Evolutionary conservation across 2,113 vertebrate species (phyloP).

Genomic region (Pica pica): DNA sequence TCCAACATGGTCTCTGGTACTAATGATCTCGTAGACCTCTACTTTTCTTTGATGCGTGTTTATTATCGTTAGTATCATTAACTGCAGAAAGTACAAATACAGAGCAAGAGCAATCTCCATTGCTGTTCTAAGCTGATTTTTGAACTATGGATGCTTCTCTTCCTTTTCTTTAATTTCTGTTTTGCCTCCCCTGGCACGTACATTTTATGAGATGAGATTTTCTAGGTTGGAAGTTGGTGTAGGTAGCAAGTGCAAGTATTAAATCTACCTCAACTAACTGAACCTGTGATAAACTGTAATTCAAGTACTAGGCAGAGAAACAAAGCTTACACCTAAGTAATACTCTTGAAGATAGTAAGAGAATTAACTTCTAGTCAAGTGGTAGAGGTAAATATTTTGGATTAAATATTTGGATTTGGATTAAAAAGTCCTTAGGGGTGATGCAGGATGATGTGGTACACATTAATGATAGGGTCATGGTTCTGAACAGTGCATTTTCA

Average conservation of each 20-base stretch:
- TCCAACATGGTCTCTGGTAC: background rate
- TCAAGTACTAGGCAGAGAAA: background rate
- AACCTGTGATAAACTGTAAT: background rate
- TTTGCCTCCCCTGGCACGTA: background rate
- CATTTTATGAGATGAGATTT: background rate
- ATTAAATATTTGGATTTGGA: background rate
- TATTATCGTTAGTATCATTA: background rate
- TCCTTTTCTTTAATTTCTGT: background rate
- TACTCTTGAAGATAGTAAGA: background rate
- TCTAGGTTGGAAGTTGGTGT: background rate
- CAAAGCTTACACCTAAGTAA: background rate
- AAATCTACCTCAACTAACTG: background rate
- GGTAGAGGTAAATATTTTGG: background rate
- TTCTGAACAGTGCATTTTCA: background rate
- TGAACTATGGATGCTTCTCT: background rate
- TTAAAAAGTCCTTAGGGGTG: background rate
- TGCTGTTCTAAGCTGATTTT: background rate
- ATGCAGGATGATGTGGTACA: background rate
- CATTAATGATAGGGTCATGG: background rate
- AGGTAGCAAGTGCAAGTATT: background rate
- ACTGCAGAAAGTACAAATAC: background rate
- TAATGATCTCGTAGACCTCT: background rate
- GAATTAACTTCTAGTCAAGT: background rate
- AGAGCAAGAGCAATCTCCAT: background rate
- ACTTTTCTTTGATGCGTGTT: rapidly evolving